A percentile compares a stretch with the other conserved stretches of the same genome.
Conservation (phyloP, 2,797 vertebrate species). For the Myotis planiceps region DNA sequence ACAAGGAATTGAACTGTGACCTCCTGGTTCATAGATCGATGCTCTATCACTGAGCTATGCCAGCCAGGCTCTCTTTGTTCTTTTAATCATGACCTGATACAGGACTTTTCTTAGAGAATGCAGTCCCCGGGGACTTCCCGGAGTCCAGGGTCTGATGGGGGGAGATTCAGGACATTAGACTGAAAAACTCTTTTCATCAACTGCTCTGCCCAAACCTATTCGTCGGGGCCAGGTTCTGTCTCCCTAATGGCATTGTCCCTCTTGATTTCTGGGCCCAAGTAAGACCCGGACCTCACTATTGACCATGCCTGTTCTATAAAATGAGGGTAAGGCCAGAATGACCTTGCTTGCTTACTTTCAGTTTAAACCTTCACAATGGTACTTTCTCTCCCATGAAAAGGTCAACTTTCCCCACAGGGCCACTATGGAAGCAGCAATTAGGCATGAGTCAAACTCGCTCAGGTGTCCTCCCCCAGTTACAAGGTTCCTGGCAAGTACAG, state of each 20-base stretch:
- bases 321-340: not conserved
- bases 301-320: not conserved
- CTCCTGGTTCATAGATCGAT: not conserved
- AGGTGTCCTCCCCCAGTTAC: not conserved
- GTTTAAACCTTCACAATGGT: not conserved
- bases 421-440: not conserved
- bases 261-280: not conserved
- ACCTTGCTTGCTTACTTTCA: not conserved
- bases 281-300: not conserved
- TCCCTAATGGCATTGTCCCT: not conserved
- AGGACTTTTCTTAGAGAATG: not conserved
- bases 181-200: not conserved
- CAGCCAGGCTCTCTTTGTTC: not conserved
- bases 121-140: not conserved
- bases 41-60: not conserved
- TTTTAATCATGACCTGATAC: not conserved
- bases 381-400: not conserved
- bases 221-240: rapidly evolving
- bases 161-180: not conserved
- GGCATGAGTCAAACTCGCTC: not conserved
- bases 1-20: not conserved
- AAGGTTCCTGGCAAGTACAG: not conserved
- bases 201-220: not conserved
- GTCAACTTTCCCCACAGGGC: not conserved
- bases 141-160: not conserved